Evolutionary conservation across 2,113 vertebrate species (phyloP).

Genomic region (Holacanthus passer): DNA sequence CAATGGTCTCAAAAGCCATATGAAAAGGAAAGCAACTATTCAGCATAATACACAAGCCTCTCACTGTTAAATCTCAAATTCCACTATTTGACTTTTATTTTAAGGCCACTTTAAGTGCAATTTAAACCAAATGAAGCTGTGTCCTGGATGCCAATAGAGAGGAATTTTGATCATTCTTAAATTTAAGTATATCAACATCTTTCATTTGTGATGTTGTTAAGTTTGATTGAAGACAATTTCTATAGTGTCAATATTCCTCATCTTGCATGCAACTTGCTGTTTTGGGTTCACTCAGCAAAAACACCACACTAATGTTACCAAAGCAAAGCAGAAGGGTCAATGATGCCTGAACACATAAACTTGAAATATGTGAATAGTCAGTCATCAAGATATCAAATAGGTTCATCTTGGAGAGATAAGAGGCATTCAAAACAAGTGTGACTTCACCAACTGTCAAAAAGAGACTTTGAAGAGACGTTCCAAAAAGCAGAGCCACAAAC

Average conservation of each 20-base stretch:
- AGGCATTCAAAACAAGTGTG: not conserved
- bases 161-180: not conserved
- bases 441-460: not conserved
- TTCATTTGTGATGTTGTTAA: not conserved
- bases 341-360: not conserved
- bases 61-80: no score
- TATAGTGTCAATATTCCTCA: no score
- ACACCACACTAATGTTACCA: no score
- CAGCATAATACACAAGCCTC: no score
- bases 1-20: not conserved
- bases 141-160: no score
- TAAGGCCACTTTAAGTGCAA: no score
- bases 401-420: not conserved
- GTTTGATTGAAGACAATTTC: no score
- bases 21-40: no score
- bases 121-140: no score
- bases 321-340: not conserved
- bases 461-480: not conserved
- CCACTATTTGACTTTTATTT: no score
- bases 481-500: not conserved
- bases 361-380: not conserved
- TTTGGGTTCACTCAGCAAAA: not conserved
- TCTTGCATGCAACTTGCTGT: not conserved
- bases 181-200: not conserved
- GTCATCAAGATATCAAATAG: not conserved